Base-by-base conservation (phyloP, 2,113 vertebrate genomes). In the Callionymus lyra region DNA sequence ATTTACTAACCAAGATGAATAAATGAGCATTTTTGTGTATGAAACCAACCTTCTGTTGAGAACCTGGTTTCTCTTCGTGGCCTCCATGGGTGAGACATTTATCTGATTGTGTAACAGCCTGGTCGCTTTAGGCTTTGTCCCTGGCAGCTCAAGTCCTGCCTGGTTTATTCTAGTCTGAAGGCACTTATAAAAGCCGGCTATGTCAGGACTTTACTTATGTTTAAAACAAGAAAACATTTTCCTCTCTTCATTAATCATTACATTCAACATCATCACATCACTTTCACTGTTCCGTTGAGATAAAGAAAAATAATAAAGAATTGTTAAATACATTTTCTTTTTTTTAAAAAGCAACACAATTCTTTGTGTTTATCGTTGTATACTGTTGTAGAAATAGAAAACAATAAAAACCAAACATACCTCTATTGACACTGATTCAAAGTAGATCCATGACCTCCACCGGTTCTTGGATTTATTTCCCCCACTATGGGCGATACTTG, bases 91-190 rank as follows among this genome's bases (percentile, higher is more conserved):
- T 12, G 1, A 36, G 35, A 50, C 45, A 55, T 66, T 71, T 69
- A 77, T 57, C 72, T 63, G 60, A 46, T 79, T 79, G 77, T 68
- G 59, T 79, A 79, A 80, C 38, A 31, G 44, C 56, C 63, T 4
- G 34, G 53, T 9, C 45, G 67, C 50, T 70, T 68, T 71, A 66
- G 59, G 45, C 63, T 50, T 63, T 31, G 49, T 57, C 68, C 71
- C 45, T 44, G 37, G 44, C 34, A 58, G 68, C 65, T 76, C 55
- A 71, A 55, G 63, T 51, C 63, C 59, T 50, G 40, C 61, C 59
- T 21, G 38, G 67, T 62, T 82, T 77, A 74, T 80, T 69, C 68
- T 77, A 79, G 77, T 32, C 55, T 56, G 47, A 65, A 63, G 73
- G 77, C 75, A 63, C 55, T 48, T 41, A 10, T 42, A 59, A 63